These are phyloP conservation scores for Rhyacichthys aspro DNA, from an alignment of 2,797 vertebrate species.

Conservation along the genomic window DNA sequence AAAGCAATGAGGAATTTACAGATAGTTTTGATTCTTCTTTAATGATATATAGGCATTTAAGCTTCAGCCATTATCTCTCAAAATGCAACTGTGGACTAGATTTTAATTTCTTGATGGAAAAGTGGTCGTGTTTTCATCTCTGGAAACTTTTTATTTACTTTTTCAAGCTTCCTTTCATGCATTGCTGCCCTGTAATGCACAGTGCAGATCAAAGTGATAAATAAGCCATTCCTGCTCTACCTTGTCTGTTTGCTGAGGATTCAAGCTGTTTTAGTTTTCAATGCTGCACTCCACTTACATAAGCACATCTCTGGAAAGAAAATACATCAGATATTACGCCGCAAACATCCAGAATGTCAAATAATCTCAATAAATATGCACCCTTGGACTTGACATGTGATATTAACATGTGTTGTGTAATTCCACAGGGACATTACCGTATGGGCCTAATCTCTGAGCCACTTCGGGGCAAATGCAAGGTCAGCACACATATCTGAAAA, in stretches of 20 bases:
- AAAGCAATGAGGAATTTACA: slow-evolving; percentile 25
- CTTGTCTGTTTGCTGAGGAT: slow-evolving; percentile 55
- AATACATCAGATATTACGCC: slow-evolving; percentile 47
- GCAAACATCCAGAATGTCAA: slow-evolving; percentile 59
- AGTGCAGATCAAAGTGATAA: slow-evolving; percentile 38
- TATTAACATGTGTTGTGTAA: slow-evolving; percentile 40
- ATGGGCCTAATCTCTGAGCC: slow-evolving; percentile 23
- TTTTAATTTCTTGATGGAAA: too few species aligned
- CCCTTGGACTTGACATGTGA: slow-evolving; percentile 27
- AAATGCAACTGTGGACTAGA: too few species aligned
- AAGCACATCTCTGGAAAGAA: slow-evolving; percentile 43
- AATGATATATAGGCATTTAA: too few species aligned
- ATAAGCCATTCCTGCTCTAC: slow-evolving; percentile 29
- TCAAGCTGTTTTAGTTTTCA: slow-evolving; percentile 60
- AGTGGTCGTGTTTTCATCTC: not conserved
- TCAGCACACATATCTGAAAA: slow-evolving; percentile 7
- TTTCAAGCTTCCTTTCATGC: slow-evolving; percentile 11
- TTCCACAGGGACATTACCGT: slow-evolving; percentile 40
- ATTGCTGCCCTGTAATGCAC: slow-evolving; percentile 28
- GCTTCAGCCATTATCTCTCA: too few species aligned
- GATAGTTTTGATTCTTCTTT: too few species aligned
- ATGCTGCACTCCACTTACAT: slow-evolving; percentile 40
- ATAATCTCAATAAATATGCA: slow-evolving; percentile 48
- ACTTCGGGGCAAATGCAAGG: slow-evolving; percentile 10
- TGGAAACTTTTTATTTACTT: not conserved